Conservation (phyloP, 35 echinoderm and acorn worm genomes). For the Heliocidaris erythrogramma region DNA sequence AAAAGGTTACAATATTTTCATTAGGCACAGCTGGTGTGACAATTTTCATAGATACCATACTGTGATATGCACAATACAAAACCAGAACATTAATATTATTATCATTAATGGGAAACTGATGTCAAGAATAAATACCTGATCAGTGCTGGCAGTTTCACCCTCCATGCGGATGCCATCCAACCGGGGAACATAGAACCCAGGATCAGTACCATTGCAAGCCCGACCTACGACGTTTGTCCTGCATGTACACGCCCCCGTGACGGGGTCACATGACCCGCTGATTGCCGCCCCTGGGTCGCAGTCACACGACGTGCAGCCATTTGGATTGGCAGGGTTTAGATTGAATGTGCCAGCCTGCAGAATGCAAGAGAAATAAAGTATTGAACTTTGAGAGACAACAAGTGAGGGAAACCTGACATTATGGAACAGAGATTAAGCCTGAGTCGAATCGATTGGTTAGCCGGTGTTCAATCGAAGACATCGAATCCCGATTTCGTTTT, state of each 20-base stretch:
- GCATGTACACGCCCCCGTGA: conserved; percentile 68
- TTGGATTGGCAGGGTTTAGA: conserved; percentile 58
- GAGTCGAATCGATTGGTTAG: no score
- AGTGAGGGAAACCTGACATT: no score
- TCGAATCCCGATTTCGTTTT: no score
- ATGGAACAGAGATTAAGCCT: no score
- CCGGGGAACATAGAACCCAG: conserved; percentile 77
- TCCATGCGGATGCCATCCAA: conserved; percentile 75
- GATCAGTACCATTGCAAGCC: conserved; percentile 52
- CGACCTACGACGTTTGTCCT: conserved; percentile 61
- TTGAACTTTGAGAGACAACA: background rate
- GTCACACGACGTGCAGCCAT: conserved; percentile 77
- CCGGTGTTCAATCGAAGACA: no score
- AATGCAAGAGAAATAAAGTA: background rate
- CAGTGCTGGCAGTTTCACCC: conserved; percentile 56
- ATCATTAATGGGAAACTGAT: no score
- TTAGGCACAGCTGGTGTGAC: no score
- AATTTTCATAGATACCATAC: no score
- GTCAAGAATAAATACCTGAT: conserved; percentile 30
- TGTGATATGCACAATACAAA: no score
- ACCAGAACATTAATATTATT: no score
- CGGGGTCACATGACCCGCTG: conserved; percentile 55
- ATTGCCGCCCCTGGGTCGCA: conserved; percentile 72
- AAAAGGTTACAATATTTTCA: no score
- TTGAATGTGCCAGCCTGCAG: conserved; percentile 71